Evolutionary conservation across 2,888 invertebrate genomes (phyloP), one percentile per base, ranked within the genome.

Genomic region (Nephrotoma flavescens): DNA sequence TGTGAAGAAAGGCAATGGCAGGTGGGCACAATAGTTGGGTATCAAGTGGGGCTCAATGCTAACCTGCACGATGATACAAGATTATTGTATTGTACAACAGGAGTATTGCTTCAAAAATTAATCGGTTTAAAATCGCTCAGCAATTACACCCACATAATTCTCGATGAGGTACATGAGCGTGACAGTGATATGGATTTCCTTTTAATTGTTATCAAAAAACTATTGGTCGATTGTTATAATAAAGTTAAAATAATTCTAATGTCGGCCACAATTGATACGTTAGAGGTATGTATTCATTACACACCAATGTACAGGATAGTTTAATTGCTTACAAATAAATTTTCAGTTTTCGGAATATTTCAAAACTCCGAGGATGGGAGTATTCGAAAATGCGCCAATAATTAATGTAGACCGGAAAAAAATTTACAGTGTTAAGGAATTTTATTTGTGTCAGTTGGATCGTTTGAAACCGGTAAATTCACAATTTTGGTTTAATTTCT

Each of bases 81-180:
- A 47, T 92, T 99, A 11, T 92, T 95, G 2, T 99, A 96, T 91
- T 96, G 97, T 88, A 99, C 99, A 0, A 97, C 98, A 15, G 98
- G 97, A 87, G 95, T 97, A 1, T 92, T 98, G 57, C 92, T 98
- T 9, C 96, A 97, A 90, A 96, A 95, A 91, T 87, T 93, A 90
- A 95, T 98, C 45, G 90, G 90, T 31, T 89, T 92, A 0, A 96
- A 96, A 90, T 94, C 94, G 41, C 93, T 98, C 92, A 93, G 94
- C 84, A 93, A 95, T 87, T 98, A 93, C 89, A 97, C 98, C 0
- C 99, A 99, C 90, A 94, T 99, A 57, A 95, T 98, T 87, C 92
- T 99, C 6, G 98, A 98, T 90, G 98, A 99, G 92, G 96, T 98
- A 0, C 98, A 99, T 89, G 99, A 99, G 91, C 93, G 99, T 57